A percentile compares a stretch with the other conserved stretches of the same genome.
These are phyloP conservation scores for Crenuchus spilurus DNA, from an alignment of 2,797 vertebrate species.

Conservation along the genomic window DNA sequence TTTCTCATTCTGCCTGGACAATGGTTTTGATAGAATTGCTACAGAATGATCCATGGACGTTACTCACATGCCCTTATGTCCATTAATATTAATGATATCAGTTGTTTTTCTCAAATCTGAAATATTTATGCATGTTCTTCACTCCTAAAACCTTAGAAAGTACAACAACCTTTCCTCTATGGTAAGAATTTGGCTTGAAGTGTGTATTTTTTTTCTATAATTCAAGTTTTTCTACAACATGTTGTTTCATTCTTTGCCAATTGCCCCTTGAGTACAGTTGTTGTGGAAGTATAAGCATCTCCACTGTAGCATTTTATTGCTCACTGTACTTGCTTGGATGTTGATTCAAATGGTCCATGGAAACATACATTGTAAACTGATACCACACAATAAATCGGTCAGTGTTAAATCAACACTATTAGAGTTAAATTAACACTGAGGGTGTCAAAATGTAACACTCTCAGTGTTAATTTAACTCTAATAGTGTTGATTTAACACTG, in stretches of 20 bases:
- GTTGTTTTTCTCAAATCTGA: slow-evolving; percentile 31
- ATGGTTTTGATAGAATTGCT: not conserved
- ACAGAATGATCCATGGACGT: not conserved
- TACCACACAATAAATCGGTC: no score
- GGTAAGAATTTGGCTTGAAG: not conserved
- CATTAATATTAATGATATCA: slow-evolving; percentile 45
- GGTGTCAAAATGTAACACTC: no score
- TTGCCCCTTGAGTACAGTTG: not conserved
- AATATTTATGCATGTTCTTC: slow-evolving; percentile 25
- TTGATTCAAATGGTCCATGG: not conserved
- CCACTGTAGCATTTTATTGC: not conserved
- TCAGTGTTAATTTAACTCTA: no score
- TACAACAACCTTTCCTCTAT: slow-evolving; percentile 9
- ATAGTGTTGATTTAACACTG: no score
- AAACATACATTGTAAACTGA: not conserved
- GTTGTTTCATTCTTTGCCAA: slow-evolving; percentile 1
- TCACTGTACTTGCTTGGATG: not conserved
- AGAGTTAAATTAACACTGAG: no score
- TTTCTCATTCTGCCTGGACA: not conserved
- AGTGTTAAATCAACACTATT: no score
- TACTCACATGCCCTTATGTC: not conserved
- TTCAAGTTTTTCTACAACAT: not conserved
- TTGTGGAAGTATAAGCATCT: slow-evolving; percentile 3
- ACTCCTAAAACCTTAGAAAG: slow-evolving; percentile 2
- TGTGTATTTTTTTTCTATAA: not conserved